Evolutionary conservation across 2,888 invertebrate genomes (phyloP).

Genomic region (Melanchra persicariae): DNA sequence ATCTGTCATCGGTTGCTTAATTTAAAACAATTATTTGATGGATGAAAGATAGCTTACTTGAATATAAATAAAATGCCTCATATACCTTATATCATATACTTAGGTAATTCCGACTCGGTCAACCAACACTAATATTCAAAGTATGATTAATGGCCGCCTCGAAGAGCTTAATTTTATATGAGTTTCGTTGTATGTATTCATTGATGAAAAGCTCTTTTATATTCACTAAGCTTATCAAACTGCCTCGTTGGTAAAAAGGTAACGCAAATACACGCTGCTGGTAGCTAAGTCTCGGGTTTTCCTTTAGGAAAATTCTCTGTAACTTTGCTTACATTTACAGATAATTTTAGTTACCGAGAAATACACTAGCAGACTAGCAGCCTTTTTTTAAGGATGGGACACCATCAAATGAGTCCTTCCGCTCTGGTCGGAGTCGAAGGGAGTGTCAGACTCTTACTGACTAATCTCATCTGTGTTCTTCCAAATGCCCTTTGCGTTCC

Average conservation of each 20-base stretch:
- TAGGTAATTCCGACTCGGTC: conserved; percentile 1
- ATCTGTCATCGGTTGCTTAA: background rate
- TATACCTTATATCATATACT: background rate
- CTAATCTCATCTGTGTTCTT: too few relatives aligned
- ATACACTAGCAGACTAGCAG: too few relatives aligned
- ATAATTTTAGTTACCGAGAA: too few relatives aligned
- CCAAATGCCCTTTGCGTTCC: too few relatives aligned
- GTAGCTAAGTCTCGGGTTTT: background rate
- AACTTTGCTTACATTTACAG: too few relatives aligned
- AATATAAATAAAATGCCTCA: conserved; percentile 1
- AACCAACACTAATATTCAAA: conserved; percentile 19
- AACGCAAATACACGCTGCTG: too few relatives aligned
- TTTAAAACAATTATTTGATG: background rate
- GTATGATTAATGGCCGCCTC: conserved; percentile 38
- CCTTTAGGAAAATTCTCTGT: too few relatives aligned
- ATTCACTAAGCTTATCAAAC: conserved; percentile 1
- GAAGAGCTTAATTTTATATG: conserved; percentile 12
- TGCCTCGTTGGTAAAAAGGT: background rate
- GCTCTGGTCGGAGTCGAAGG: too few relatives aligned
- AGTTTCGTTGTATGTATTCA: conserved; percentile 15
- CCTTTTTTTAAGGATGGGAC: too few relatives aligned
- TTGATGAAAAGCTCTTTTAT: conserved; percentile 26
- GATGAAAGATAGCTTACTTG: background rate
- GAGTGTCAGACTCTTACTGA: too few relatives aligned
- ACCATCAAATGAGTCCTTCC: too few relatives aligned